Evolutionary conservation across 2,113 vertebrate genomes (phyloP), one percentile per base, ranked within the genome.

Genomic region (Megalops atlanticus): DNA sequence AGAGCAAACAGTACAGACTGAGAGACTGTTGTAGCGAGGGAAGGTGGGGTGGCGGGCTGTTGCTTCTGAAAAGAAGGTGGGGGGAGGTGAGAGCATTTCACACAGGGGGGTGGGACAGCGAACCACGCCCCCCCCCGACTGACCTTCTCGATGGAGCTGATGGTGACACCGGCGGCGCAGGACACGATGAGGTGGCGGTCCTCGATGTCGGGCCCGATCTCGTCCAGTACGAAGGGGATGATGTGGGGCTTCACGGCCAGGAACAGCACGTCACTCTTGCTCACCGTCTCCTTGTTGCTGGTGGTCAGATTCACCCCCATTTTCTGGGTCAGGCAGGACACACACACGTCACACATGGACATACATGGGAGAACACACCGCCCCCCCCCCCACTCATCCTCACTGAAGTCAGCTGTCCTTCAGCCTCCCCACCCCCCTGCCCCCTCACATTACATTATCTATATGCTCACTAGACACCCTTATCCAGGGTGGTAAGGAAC

Each of bases 131-230:
- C 24, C 38, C 38, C 24, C 24, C 0, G 14, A 21, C 78, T 1
- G 84, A 95, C 98, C 97, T 98, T 99, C 88, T 99, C 97, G 81
- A 99, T 98, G 43, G 98, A 98, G 92, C 93, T 95, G 85, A 99
- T 99, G 33, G 98, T 97, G 87, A 99, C 97, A 0, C 98, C 98
- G 0, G 98, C 98, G 0, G 98, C 96, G 79, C 97, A 99, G 70
- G 98, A 99, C 3, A 99, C 96, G 74, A 99, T 95, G 4, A 98
- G 96, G 88, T 99, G 97, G 14, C 97, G 93, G 49, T 95, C 84
- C 82, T 98, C 95, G 1, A 99, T 97, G 41, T 97, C 96, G 0
- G 96, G 92, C 3, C 96, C 98, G 14, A 99, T 96, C 83, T 99
- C 98, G 7, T 99, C 97, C 91, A 99, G 92, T 38, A 99, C 96